Conservation (phyloP, 2,113 vertebrate species). For the Corapipo altera region DNA sequence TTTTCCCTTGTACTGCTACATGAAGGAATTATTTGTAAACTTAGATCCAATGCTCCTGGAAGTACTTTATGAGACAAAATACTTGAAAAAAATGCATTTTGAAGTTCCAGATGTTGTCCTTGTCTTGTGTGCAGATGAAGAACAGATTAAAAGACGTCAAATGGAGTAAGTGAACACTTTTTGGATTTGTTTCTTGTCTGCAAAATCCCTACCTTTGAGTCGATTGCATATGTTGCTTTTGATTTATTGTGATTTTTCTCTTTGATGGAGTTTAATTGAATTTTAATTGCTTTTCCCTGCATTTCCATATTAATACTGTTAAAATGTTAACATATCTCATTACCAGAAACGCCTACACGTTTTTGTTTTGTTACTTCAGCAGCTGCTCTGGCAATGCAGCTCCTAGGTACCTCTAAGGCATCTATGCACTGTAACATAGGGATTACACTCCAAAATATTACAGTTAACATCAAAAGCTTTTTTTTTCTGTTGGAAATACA, state of each 20-base stretch:
- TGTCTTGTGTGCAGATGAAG: constrained; percentile 65
- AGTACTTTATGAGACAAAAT: constrained; percentile 78
- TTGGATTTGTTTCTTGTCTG: not conserved
- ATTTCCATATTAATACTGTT: not conserved
- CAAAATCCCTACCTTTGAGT: not conserved
- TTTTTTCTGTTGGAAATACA: not conserved
- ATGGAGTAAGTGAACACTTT: constrained; percentile 68
- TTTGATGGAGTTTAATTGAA: not conserved
- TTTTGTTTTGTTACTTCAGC: not conserved
- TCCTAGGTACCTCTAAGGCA: not conserved
- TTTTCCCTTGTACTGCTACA: not conserved
- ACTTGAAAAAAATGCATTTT: constrained; percentile 75
- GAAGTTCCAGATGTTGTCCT: constrained; percentile 68
- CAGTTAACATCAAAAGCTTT: not conserved
- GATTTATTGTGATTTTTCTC: not conserved
- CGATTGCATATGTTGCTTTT: not conserved
- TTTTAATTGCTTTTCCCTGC: not conserved
- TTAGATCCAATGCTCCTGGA: constrained; percentile 78
- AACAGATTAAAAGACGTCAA: constrained; percentile 71
- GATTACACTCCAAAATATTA: not conserved
- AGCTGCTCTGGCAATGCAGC: not conserved
- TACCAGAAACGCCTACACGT: not conserved
- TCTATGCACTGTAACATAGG: not conserved
- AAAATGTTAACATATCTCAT: not conserved
- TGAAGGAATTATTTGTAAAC: constrained; percentile 79